These are phyloP conservation scores for Ganaspis sp. DNA, from an alignment of 1,140 invertebrate species.

Conservation along the genomic window DNA sequence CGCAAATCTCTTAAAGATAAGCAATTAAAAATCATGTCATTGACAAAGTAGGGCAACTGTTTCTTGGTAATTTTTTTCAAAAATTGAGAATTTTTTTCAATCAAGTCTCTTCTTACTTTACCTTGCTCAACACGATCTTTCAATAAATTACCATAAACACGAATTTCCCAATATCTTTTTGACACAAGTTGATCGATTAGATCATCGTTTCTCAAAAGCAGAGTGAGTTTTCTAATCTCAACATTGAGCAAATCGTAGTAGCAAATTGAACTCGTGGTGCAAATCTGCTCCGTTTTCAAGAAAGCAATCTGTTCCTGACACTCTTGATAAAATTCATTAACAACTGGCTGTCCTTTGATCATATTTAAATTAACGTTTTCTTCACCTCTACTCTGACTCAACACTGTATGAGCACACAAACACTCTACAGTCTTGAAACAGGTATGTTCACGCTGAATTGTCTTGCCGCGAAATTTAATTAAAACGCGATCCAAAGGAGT, in stretches of 20 bases:
- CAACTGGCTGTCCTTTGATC: background rate
- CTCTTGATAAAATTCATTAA: slow-evolving; percentile 2
- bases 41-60: slow-evolving; percentile 15
- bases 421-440: background rate
- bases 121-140: background rate
- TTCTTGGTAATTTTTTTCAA: background rate
- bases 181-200: background rate
- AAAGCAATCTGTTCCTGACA: background rate
- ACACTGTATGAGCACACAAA: background rate
- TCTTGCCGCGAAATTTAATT: background rate
- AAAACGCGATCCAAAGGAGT: background rate
- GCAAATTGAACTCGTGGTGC: background rate
- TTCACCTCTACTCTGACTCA: background rate
- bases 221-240: background rate
- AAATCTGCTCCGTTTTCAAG: background rate
- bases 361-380: background rate
- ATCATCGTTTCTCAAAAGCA: background rate
- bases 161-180: background rate
- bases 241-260: slow-evolving; percentile 8
- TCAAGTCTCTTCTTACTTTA: background rate
- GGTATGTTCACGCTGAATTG: background rate
- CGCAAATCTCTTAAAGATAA: background rate
- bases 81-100: background rate
- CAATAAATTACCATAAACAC: background rate
- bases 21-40: slow-evolving; percentile 24